Evolutionary conservation across 2,888 invertebrate genomes (phyloP), one percentile per base, ranked within the genome.

Genomic region (Cremastinae sp.): DNA sequence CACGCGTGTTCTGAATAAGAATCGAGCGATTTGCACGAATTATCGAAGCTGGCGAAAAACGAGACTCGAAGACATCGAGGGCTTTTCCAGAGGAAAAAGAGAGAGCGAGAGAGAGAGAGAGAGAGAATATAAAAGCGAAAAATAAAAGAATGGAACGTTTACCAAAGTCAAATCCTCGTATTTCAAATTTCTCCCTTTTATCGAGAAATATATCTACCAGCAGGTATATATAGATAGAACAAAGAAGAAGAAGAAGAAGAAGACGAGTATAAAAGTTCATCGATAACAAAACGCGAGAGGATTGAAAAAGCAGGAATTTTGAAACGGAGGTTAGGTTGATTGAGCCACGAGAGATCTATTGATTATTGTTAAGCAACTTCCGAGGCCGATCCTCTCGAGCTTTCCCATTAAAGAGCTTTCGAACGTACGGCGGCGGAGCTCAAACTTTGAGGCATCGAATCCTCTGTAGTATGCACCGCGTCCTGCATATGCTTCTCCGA

Each of bases 1-100:
- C 65, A 61, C 65, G 78, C 69, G 83, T 83, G 87, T 75, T 77
- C 78, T 73, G 86, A 85, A 86, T 86, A 84, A 84, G 82, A 83
- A 84, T 81, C 74, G 69, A 76, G 66, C 80, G 79, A 84, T 84
- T 85, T 83, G 75, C 81, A 80, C 81, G 81, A 83, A 85, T 86
- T 82, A 84, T 74, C 68, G 41, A 38, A 47, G 59, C 53, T 28
- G 65, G 36, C 14, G 41, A 64, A 62, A 71, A 53, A 14, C 28
- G 62, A 68, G 64, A 58, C 51, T 12, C 64, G 18, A 51, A 51
- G 49, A 64, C 62, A 64, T 68, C 71, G 71, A 62, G 62, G 75
- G 66, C 2, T 28, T 28, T 28, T 28, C 2, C 28, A 41, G 41
- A 41, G n/a, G n/a, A n/a, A n/a, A n/a, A n/a, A n/a, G n/a, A n/a